Conservation (phyloP, 2,888 invertebrate species). For the Eledona agricola region DNA sequence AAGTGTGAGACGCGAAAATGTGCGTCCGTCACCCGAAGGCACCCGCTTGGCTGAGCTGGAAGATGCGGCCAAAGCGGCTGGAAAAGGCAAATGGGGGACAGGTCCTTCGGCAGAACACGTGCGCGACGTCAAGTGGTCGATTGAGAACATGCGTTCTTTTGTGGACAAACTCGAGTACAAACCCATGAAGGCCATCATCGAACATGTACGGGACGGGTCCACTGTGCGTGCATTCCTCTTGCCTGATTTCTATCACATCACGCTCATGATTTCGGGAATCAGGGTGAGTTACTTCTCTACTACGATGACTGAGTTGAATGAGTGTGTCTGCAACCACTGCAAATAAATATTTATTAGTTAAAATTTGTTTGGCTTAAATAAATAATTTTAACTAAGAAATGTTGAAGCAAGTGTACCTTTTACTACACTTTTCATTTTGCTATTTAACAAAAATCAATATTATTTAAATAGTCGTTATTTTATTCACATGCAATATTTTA, state of each 20-base stretch:
- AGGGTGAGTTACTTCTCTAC: slow-evolving; percentile 67
- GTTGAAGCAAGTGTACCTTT: too few relatives aligned
- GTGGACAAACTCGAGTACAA: slow-evolving; percentile 88
- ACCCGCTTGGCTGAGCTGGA: slow-evolving; percentile 83
- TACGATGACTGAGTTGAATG: too few relatives aligned
- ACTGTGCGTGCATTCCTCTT: slow-evolving; percentile 91
- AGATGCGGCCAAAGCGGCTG: slow-evolving; percentile 86
- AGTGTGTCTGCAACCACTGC: too few relatives aligned
- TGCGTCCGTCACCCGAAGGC: slow-evolving; percentile 73
- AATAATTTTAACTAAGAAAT: too few relatives aligned
- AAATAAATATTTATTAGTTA: too few relatives aligned
- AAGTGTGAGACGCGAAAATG: slow-evolving; percentile 76
- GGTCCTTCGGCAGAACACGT: slow-evolving; percentile 70
- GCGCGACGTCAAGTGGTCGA: slow-evolving; percentile 86
- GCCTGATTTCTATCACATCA: slow-evolving; percentile 91
- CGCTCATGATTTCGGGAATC: slow-evolving; percentile 95
- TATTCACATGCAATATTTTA: too few relatives aligned
- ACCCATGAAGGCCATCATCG: slow-evolving; percentile 92
- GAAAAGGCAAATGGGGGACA: slow-evolving; percentile 81
- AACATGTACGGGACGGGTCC: slow-evolving; percentile 97
- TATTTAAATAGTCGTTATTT: too few relatives aligned
- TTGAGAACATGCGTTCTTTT: slow-evolving; percentile 80
- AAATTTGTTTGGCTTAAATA: too few relatives aligned
- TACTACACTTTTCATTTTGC: too few relatives aligned
- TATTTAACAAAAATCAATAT: too few relatives aligned